Evolutionary conservation across 2,113 vertebrate species (phyloP), one percentile per base, ranked within the genome.

Genomic region (Salvelinus fontinalis): DNA sequence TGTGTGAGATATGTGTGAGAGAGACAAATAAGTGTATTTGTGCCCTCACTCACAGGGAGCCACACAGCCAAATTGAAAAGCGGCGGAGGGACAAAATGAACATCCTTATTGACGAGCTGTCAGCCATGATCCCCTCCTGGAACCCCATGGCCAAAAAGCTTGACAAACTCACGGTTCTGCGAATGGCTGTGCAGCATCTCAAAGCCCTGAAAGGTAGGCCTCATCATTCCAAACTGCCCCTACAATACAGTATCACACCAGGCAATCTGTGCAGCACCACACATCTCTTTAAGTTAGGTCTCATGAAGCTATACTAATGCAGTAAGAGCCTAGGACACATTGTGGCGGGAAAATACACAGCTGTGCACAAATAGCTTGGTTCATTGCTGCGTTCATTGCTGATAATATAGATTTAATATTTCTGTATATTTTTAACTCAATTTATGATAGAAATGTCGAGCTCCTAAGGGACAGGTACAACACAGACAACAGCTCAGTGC

Each of bases 61-160:
- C 96, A 60, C 97, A 98, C 75, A 99, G 96, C 87, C 95, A 97
- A 88, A 98, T 96, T 1, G 97, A 99, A 82, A 98, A 98, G 87
- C 89, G 95, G 68, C 93, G 96, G 81, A 92, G 97, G 80, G 96
- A 97, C 82, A 98, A 97, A 90, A 98, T 98, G 96, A 99, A 98
- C 87, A 94, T 91, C 73, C 81, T 98, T 70, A 98, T 98, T 62
- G 95, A 97, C 76, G 95, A 96, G 77, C 90, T 99, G 22, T 97
- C 96, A 8, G 94, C 93, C 34, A 96, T 98, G 95, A 95, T 99
- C 83, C 97, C 97, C 5, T 95, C 95, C 26, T 96, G 95, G 89
- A 95, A 93, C 83, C 95, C 95, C 26, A 81, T 95, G 92, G 92
- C 95, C 34, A 93, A 94, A 4, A 98, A 96, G 71, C 90, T 97